Percentiles rank a stretch among this genome's conserved stretches.
These are phyloP conservation scores for Oeneis ivallda DNA, from an alignment of 2,888 invertebrate genomes.

Conservation along the genomic window DNA sequence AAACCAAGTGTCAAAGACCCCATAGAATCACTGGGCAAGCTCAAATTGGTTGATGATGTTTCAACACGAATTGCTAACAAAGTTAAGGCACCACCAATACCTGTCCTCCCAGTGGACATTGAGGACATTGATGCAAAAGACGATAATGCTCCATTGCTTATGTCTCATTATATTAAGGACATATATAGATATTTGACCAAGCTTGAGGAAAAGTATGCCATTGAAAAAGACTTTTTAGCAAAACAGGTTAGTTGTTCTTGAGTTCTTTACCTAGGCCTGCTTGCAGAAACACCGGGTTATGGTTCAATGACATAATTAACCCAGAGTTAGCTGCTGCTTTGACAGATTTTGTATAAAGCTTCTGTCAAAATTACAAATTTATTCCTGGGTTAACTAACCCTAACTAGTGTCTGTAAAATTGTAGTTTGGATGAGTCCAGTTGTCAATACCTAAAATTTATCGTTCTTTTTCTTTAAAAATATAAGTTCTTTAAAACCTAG, in stretches of 20 bases:
- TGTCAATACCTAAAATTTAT: no score
- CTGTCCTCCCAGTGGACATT: conserved; percentile 66
- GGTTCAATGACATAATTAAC: no score
- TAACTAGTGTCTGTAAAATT: no score
- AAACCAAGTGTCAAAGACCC: conserved; percentile 63
- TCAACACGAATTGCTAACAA: not conserved
- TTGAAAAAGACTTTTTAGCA: conserved; percentile 84
- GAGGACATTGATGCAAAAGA: conserved; percentile 90
- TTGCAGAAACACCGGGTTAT: no score
- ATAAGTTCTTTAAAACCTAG: no score
- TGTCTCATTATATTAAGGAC: conserved; percentile 93
- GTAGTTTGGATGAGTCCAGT: no score
- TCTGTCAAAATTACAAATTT: no score
- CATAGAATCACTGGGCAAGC: conserved; percentile 62
- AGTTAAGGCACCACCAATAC: conserved; percentile 37
- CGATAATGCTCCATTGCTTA: conserved; percentile 87
- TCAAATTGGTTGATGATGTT: conserved; percentile 52
- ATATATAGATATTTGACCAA: conserved; percentile 91
- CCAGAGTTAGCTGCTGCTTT: no score
- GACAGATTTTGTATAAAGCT: no score
- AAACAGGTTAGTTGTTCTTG: conserved; percentile 73
- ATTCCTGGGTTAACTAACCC: no score
- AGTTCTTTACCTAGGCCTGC: not conserved
- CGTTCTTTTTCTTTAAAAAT: no score
- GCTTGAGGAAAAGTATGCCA: conserved; percentile 86